These are phyloP conservation scores for Tetragonula carbonaria DNA, from an alignment of 2,888 invertebrate species.

Conservation along the genomic window DNA sequence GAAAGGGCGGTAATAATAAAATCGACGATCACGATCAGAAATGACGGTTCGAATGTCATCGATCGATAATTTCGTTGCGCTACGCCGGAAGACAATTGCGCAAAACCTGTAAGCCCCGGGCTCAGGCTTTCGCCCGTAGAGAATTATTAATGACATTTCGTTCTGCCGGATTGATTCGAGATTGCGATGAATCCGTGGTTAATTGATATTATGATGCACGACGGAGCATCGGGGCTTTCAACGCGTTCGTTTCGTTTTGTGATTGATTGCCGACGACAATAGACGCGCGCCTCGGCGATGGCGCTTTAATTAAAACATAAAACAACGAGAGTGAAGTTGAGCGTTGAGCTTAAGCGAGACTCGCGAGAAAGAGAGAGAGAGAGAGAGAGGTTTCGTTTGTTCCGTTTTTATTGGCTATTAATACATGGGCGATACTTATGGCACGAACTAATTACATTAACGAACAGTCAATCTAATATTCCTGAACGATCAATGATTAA, in stretches of 20 bases:
- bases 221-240: not conserved
- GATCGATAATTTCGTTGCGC: constrained; percentile 35
- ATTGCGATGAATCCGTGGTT: constrained; percentile 12
- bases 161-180: constrained; percentile 25
- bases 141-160: constrained; percentile 40
- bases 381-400: not conserved
- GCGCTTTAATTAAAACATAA: constrained; percentile 8
- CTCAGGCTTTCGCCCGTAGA: not conserved
- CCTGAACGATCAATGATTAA: not conserved
- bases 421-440: not conserved
- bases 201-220: constrained; percentile 8
- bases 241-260: not conserved
- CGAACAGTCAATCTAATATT: not conserved
- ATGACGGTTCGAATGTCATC: constrained; percentile 48
- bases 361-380: not conserved
- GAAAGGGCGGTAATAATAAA: constrained; percentile 13
- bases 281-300: not conserved
- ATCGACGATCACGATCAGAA: constrained; percentile 56
- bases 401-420: not conserved
- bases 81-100: constrained; percentile 39
- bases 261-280: constrained; percentile 21
- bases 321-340: not conserved
- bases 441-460: constrained; percentile 9
- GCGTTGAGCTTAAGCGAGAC: not conserved
- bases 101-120: constrained; percentile 16